Conservation (phyloP, 1,140 invertebrate species). For the Pseudachorutes palmiensis region DNA sequence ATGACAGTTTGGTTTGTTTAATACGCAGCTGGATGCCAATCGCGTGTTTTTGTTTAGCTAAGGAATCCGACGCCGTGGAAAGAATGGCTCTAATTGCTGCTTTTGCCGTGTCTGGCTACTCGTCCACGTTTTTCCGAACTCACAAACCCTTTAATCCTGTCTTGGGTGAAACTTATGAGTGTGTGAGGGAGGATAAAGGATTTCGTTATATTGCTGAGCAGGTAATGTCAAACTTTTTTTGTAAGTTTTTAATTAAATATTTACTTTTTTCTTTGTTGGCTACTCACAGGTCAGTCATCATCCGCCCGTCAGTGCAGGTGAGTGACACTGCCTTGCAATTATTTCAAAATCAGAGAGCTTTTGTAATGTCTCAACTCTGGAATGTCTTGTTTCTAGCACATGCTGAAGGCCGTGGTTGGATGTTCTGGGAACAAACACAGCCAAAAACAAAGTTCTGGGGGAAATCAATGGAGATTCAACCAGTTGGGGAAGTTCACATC, state of each 20-base stretch:
- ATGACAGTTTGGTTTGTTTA: not conserved
- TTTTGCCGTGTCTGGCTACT: constrained; percentile 75
- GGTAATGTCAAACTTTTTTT: constrained; percentile 40
- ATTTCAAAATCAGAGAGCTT: not conserved
- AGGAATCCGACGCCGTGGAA: constrained; percentile 31
- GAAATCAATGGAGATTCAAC: constrained; percentile 81
- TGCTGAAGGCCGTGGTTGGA: constrained; percentile 64
- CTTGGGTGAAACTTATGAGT: constrained; percentile 77
- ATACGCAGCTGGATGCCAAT: too few species aligned
- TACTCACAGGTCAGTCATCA: constrained; percentile 68
- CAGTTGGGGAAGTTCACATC: constrained; percentile 53
- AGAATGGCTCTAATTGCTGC: constrained; percentile 45
- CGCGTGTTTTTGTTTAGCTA: constrained; percentile 21
- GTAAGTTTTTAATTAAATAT: constrained; percentile 6
- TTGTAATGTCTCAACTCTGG: not conserved
- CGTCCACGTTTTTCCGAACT: constrained; percentile 59
- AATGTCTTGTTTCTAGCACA: constrained; percentile 39
- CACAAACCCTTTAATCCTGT: constrained; percentile 84
- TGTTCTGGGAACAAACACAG: constrained; percentile 69
- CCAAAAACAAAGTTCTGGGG: constrained; percentile 87
- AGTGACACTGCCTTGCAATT: constrained; percentile 27
- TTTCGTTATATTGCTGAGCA: constrained; percentile 67
- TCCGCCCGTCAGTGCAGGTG: constrained; percentile 71
- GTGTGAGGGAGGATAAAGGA: constrained; percentile 63
- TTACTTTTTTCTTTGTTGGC: not conserved